Percentiles rank a stretch among this genome's conserved stretches.
These are phyloP conservation scores for Furcifer pardalis DNA, from an alignment of 2,797 vertebrate genomes.

Conservation along the genomic window DNA sequence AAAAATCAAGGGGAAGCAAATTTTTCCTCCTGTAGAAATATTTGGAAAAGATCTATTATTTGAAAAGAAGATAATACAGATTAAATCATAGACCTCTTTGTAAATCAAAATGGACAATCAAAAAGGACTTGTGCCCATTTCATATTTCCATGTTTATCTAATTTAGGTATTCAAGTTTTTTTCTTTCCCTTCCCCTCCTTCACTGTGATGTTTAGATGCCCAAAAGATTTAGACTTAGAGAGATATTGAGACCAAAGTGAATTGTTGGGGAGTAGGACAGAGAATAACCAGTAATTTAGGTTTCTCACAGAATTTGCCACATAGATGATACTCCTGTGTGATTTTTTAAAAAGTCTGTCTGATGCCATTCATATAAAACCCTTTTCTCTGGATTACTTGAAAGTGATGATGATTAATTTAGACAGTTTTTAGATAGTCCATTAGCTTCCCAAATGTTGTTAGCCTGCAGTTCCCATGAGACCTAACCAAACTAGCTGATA, in stretches of 20 bases:
- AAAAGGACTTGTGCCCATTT: background rate
- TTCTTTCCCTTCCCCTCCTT: background rate
- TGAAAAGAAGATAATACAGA: background rate
- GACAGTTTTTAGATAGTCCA: background rate
- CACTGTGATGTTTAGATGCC: background rate
- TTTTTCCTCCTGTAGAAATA: background rate
- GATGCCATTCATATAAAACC: background rate
- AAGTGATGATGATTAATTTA: background rate
- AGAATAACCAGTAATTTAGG: background rate
- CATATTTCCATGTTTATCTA: slow-evolving; percentile 6
- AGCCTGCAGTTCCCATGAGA: background rate
- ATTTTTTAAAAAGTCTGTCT: background rate
- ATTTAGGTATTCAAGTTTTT: background rate
- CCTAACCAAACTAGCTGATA: background rate
- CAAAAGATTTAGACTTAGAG: background rate
- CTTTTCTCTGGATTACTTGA: background rate
- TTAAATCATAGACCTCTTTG: slow-evolving; percentile 13
- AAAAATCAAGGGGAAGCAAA: background rate
- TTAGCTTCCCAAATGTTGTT: background rate
- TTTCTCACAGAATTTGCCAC: background rate
- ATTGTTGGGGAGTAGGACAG: background rate
- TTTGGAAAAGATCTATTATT: background rate
- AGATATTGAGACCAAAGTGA: background rate
- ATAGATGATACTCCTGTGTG: background rate
- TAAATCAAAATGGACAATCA: background rate